These are phyloP conservation scores for Simalia tracyae DNA, from an alignment of 2,797 vertebrate genomes.

Conservation along the genomic window DNA sequence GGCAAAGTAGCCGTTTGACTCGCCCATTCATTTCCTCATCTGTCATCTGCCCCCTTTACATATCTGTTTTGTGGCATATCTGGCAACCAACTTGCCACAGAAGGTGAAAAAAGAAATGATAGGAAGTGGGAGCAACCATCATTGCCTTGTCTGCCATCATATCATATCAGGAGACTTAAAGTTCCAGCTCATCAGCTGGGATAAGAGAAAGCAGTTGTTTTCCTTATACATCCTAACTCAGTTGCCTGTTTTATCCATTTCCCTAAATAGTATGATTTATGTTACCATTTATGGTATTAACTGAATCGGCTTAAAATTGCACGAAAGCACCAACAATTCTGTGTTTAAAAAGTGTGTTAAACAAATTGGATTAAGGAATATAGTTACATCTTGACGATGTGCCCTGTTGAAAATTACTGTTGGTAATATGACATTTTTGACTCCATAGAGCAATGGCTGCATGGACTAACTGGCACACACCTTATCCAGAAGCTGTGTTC, in stretches of 20 bases:
- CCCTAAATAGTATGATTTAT: not conserved
- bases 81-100: not conserved
- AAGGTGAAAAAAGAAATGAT: not conserved
- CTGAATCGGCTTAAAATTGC: slow-evolving; percentile 19
- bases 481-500: not conserved
- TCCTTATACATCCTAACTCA: not conserved
- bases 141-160: not conserved
- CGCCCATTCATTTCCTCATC: not conserved
- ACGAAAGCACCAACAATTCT: slow-evolving; percentile 22
- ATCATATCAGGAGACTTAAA: not conserved
- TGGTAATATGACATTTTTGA: not conserved
- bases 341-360: not conserved
- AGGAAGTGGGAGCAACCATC: not conserved
- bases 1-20: not conserved
- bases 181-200: not conserved
- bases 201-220: not conserved
- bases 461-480: not conserved
- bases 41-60: not conserved
- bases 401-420: not conserved
- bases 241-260: not conserved
- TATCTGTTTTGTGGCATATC: not conserved
- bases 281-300: not conserved
- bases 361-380: not conserved
- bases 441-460: not conserved
- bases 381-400: not conserved